Base-by-base conservation (phyloP, 2,113 vertebrate species). In the Trogon surrucura region DNA sequence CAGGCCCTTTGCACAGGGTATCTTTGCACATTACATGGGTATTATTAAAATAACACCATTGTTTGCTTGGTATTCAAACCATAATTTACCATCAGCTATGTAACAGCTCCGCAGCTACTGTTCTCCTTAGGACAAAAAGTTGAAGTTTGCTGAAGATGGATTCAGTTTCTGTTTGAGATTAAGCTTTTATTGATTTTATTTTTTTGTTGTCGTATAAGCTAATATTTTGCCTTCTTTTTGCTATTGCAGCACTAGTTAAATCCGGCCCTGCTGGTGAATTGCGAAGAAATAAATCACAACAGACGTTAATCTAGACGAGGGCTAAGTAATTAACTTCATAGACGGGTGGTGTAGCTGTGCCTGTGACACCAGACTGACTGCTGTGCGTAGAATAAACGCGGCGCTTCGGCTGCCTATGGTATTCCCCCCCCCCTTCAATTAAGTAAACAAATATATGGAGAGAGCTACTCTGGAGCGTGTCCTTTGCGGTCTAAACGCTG, bases 381-480 rank as follows among this genome's bases (percentile, higher is more conserved):
- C 96, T 97, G 94, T 91, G 96, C 80, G 18, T 62, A 88, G 91
- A 96, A 88, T 93, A 92, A 96, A 95, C 91, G 88, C 95, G 95
- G 70, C 80, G 81, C 97, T 96, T 94, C 83, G 87, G 91, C 90
- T 80, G 93, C 83, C 91, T 96, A 96, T 96, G 97, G 94, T 95
- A 97, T 96, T 93, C 89, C 92, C 94, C 89, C 92, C 94, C 92
- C 95, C 96, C 91, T 96, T 96, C 96, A 96, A 95, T 97, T 97
- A 96, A 97, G 92, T 96, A 96, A 96, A 97, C 96, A 97, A 97
- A 94, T 97, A 96, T 96, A 96, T n/a, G n/a, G 95, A 96, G 13
- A 90, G 96, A 97, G 92, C 96, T 95, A 94, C 96, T 93, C 92
- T 89, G 78, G 93, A 96, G 95, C 82, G 92, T 97, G 91, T 96